Evolutionary conservation across 2,113 vertebrate species (phyloP), one percentile per base, ranked within the genome.

Genomic region (Oreocharis arfaki): DNA sequence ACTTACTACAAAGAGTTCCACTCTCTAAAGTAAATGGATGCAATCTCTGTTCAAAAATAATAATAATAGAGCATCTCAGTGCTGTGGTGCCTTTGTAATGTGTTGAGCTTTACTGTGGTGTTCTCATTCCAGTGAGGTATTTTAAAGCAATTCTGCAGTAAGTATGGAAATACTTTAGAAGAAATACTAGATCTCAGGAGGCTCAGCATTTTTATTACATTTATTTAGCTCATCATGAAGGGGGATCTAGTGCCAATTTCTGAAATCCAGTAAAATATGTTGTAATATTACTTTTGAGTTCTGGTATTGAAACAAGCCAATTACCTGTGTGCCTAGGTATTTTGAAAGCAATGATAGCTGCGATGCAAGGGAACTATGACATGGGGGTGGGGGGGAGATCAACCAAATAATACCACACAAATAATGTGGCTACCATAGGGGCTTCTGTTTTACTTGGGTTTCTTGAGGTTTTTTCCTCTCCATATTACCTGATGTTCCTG

Each of bases 151-250:
- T 95, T 97, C 91, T 96, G 56, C 68, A 96, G 33, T 96, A 97
- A 96, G 84, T 85, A 94, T 86, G 90, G 70, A 92, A 92, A 95
- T 93, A 86, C 74, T 96, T 96, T 60, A 53, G 71, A 92, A 97
- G 56, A 93, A 98, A 93, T 90, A 90, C 44, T 95, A 94, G 81
- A 90, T 80, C 47, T 95, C 44, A 52, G 84, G 67, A 90, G 94
- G 96, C 95, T 97, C 93, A 97, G 64, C 69, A 4, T 87, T 97
- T 95, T 97, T 96, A 97, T 97, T 97, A 86, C 76, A 91, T 92
- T 89, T 96, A 96, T 96, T 96, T 87, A 86, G 76, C 74, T 95
- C 90, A 87, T 95, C 95, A 55, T 82, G 86, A 87, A 91, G 93
- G 60, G 49, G 90, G 68, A 82, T 89, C 76, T 74, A 75, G 52